A percentile compares a stretch with the other conserved stretches of the same genome.
Conservation (phyloP, 2,888 invertebrate species). For the Abrostola tripartita region DNA sequence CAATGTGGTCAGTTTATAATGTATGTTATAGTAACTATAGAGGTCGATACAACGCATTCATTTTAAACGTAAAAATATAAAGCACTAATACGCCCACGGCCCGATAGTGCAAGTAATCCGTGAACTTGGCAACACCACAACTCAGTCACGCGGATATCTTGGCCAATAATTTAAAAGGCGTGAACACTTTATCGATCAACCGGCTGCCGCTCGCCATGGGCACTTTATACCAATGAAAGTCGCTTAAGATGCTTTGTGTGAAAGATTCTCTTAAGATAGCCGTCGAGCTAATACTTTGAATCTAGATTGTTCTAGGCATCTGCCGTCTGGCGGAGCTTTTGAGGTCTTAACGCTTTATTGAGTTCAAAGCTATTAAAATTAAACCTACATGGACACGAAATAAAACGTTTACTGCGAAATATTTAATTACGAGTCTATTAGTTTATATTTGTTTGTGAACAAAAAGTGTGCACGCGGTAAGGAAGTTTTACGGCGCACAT, state of each 20-base stretch:
- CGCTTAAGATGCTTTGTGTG: constrained; percentile 38
- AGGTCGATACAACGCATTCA: not conserved
- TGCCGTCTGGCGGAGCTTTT: constrained; percentile 8
- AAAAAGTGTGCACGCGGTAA: too few relatives aligned
- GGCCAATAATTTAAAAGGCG: constrained; percentile 56
- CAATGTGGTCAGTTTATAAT: too few relatives aligned
- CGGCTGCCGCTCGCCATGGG: constrained; percentile 42
- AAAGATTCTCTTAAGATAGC: constrained; percentile 46
- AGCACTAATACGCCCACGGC: constrained; percentile 29
- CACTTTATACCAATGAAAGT: constrained; percentile 46
- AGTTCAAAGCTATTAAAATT: constrained; percentile 3
- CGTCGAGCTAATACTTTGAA: constrained; percentile 19
- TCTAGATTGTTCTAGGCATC: constrained; percentile 38
- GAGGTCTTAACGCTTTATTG: not conserved
- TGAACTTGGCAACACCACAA: constrained; percentile 51
- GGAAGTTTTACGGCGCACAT: too few relatives aligned
- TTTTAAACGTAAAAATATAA: constrained; percentile 28
- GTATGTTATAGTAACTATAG: not conserved
- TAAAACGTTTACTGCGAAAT: not conserved
- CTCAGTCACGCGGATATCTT: constrained; percentile 54
- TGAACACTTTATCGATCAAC: constrained; percentile 50
- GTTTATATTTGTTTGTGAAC: too few relatives aligned
- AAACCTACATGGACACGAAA: not conserved
- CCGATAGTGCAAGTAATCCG: constrained; percentile 42
- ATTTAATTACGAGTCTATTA: not conserved